Percentiles rank a stretch among this genome's conserved stretches.
Conservation (phyloP, 2,797 vertebrate species). For the Glossophaga mutica region DNA sequence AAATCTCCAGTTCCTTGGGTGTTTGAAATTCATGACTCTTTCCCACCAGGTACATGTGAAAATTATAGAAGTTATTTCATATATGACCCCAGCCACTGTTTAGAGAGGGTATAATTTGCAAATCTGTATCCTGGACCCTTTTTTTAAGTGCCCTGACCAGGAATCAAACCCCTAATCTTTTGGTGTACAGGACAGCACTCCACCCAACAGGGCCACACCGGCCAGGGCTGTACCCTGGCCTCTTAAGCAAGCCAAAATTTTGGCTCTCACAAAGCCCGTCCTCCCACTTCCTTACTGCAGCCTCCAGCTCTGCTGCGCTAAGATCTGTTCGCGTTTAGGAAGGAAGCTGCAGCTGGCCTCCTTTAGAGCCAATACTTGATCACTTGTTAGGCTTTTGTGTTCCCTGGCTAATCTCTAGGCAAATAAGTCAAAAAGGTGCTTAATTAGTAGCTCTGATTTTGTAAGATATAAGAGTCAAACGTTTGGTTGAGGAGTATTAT, state of each 20-base stretch:
- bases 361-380: background rate
- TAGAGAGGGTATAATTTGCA: background rate
- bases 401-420: background rate
- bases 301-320: background rate
- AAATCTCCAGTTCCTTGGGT: background rate
- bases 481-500: background rate
- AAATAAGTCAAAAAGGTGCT: background rate
- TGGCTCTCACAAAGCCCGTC: background rate
- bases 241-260: background rate
- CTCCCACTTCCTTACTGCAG: background rate
- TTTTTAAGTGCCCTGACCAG: background rate
- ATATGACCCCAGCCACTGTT: background rate
- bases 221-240: background rate
- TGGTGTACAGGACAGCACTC: background rate
- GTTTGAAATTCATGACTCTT: background rate
- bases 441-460: background rate
- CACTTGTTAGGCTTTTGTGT: background rate
- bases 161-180: background rate
- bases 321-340: background rate
- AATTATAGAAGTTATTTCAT: background rate
- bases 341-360: background rate
- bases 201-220: background rate
- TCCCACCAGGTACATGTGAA: background rate
- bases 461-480: background rate
- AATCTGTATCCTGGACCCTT: background rate